phyloP scores from a whole-genome alignment of 2,888 invertebrate species.

The Hyalella azteca region DNA sequence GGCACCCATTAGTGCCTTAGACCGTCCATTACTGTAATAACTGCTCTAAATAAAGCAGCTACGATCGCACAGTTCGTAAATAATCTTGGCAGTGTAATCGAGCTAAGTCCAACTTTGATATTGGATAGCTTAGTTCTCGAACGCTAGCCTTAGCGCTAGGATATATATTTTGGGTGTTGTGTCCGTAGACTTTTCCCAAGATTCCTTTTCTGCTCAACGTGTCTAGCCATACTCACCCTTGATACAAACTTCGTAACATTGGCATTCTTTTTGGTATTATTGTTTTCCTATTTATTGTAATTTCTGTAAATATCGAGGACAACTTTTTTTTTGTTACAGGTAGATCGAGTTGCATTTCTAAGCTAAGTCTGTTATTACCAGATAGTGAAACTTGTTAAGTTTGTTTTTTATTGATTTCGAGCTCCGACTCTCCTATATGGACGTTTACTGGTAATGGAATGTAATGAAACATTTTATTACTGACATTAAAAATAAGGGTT shows the following conservation, averaged over 20 bases:
- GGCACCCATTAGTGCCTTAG: not conserved
- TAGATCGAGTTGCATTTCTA: not conserved
- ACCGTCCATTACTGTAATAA: not conserved
- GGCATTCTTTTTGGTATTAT: conserved; percentile 33
- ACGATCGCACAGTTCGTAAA: not conserved
- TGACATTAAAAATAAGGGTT: too few relatives aligned
- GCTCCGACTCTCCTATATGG: too few relatives aligned
- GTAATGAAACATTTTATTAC: too few relatives aligned
- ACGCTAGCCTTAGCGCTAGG: not conserved
- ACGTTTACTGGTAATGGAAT: too few relatives aligned
- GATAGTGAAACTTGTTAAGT: not conserved
- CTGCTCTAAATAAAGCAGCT: not conserved
- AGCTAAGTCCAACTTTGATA: not conserved
- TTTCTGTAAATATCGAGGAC: not conserved
- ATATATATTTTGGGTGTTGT: not conserved
- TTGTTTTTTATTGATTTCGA: not conserved
- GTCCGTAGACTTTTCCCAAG: not conserved
- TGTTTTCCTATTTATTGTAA: conserved; percentile 32
- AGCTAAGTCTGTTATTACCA: not conserved
- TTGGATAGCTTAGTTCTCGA: not conserved
- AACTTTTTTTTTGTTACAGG: not conserved
- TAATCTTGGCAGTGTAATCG: not conserved
- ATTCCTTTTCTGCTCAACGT: not conserved
- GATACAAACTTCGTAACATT: conserved; percentile 21
- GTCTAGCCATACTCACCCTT: too few relatives aligned